Evolutionary conservation across 2,888 invertebrate species (phyloP).

Genomic region (Antheraea assamensis): DNA sequence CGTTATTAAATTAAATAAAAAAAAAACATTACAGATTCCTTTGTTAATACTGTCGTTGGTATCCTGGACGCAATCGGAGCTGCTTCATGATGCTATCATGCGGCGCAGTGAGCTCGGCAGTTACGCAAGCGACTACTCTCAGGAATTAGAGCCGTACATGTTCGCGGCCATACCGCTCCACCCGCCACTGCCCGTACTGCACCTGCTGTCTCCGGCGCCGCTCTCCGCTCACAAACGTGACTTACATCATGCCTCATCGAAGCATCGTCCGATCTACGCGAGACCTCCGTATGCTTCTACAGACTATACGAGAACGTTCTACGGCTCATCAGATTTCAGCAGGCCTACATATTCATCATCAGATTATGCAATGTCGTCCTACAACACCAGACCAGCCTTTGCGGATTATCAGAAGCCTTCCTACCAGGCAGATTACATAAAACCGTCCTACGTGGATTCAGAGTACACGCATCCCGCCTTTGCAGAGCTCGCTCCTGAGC

Average conservation of each 20-base stretch:
- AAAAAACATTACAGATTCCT: slow-evolving; percentile 42
- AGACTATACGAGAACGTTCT: slow-evolving; percentile 12
- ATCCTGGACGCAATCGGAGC: slow-evolving; percentile 38
- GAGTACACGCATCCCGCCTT: slow-evolving; percentile 25
- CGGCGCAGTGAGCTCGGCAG: slow-evolving; percentile 47
- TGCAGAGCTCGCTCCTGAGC: slow-evolving; percentile 24
- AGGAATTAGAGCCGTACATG: slow-evolving; percentile 57
- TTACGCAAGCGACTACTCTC: slow-evolving; percentile 47
- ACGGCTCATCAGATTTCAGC: slow-evolving; percentile 6
- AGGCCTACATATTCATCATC: slow-evolving; percentile 16
- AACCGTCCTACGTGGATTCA: slow-evolving; percentile 25
- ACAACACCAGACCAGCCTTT: slow-evolving; percentile 11
- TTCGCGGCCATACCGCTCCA: slow-evolving; percentile 67
- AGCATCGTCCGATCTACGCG: slow-evolving; percentile 38
- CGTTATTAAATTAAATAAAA: neutral
- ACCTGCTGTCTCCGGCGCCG: slow-evolving; percentile 50
- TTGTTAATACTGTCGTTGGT: slow-evolving; percentile 45
- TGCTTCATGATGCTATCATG: slow-evolving; percentile 39
- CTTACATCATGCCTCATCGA: slow-evolving; percentile 38
- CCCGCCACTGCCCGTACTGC: slow-evolving; percentile 60
- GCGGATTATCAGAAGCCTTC: neutral
- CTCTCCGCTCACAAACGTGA: slow-evolving; percentile 24
- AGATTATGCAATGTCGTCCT: slow-evolving; percentile 11
- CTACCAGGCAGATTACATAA: slow-evolving; percentile 16
- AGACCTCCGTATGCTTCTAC: slow-evolving; percentile 25